A percentile compares a stretch with the other conserved stretches of the same genome.
Evolutionary conservation across 1,140 invertebrate genomes (phyloP).

Genomic region (Eriocheir sinensis): DNA sequence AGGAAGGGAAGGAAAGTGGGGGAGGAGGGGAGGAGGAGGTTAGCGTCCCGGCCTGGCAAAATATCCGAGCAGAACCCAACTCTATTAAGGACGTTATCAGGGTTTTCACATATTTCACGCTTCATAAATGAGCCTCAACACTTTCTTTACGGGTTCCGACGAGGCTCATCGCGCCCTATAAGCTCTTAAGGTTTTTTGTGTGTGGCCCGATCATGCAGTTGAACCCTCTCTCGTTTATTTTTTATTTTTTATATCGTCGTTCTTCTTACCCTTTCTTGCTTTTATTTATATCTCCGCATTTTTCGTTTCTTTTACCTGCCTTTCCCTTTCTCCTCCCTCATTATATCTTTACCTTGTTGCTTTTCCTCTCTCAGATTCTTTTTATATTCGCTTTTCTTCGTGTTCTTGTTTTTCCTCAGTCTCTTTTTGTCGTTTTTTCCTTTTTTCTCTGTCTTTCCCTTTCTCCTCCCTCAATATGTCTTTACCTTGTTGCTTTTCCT

Average conservation of each 20-base stretch:
- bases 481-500: no score
- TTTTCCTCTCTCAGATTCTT: no score
- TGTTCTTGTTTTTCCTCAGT: not conserved
- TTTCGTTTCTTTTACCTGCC: not conserved
- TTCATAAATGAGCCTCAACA: not conserved
- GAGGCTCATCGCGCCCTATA: not conserved
- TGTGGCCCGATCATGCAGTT: no score
- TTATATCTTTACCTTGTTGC: not conserved
- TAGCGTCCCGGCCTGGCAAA: not conserved
- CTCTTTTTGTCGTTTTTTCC: not conserved
- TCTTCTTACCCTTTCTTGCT: not conserved
- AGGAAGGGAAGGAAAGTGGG: not conserved
- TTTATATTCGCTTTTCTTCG: no score
- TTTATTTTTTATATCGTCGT: no score
- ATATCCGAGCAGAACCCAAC: not conserved
- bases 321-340: not conserved
- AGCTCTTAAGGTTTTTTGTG: not conserved
- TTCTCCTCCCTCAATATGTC: not conserved
- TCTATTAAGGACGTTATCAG: not conserved
- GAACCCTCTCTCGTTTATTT: not conserved
- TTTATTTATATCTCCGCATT: no score
- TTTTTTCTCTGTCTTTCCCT: not conserved
- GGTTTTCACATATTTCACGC: not conserved
- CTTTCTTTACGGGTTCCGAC: not conserved
- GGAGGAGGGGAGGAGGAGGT: not conserved